Evolutionary conservation across 1,140 invertebrate genomes (phyloP), one percentile per base, ranked within the genome.

Genomic region (Neodiprion pinetum): DNA sequence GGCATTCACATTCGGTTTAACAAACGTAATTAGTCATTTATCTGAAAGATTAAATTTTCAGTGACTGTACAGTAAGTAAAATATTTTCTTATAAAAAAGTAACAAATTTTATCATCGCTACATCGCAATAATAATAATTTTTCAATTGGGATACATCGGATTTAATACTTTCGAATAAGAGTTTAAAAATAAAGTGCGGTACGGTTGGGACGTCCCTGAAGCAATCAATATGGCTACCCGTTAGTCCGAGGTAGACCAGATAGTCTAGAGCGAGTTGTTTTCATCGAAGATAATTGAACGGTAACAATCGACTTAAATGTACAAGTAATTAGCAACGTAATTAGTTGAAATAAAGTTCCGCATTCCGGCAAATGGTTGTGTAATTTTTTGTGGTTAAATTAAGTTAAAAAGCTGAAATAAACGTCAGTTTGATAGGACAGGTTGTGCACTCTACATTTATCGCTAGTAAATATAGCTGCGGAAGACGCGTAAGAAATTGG

Each of bases 161-260:
- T 40, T 1, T 5, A 40, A 40, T 5, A 40, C 28, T 61, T 61
- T 61, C 11, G 53, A 61, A 61, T 61, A 61, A 17, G n/a, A 61
- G 53, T 61, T 61, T 61, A 61, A 61, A 61, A 61, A 61, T 61
- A 61, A 61, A 61, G n/a, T 61, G n/a, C n/a, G 11, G 53, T 8
- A 9, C n/a, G 53, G 53, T 61, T 61, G 53, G 53, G 53, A 61
- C 53, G 53, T 61, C 53, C 53, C 53, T 61, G 53, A 61, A 61
- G 53, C 53, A 61, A 61, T 61, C 53, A 61, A 61, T 61, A 61
- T 61, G 53, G 53, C 53, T 9, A 61, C 53, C 53, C 53, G 53
- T 61, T 61, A 61, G 11, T 61, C 7, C 53, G 53, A 61, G 11
- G 11, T 61, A 17, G 11, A 61, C 53, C 53, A 61, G 53, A 61